These are phyloP conservation scores for Andinoacara biseriatus DNA, from an alignment of 2,113 vertebrate species.

Conservation along the genomic window DNA sequence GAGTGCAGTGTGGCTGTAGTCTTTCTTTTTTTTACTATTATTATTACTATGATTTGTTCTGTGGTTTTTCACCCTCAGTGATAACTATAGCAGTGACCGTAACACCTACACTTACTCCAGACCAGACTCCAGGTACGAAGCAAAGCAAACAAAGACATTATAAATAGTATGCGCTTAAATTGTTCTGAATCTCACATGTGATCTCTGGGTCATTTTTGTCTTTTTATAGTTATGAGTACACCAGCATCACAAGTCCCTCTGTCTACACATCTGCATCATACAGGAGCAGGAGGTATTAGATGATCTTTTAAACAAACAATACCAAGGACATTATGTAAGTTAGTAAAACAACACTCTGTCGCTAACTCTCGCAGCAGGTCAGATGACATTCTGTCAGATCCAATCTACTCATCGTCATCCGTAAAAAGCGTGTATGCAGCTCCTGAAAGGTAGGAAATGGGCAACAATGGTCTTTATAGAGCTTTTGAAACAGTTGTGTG, in stretches of 20 bases:
- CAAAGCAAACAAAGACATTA: background rate
- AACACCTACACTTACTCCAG: conserved; percentile 59
- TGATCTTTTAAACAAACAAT: background rate
- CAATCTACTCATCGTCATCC: conserved; percentile 54
- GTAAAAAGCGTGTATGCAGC: conserved; percentile 52
- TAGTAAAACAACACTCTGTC: background rate
- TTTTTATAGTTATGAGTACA: conserved; percentile 71
- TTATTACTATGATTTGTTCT: background rate
- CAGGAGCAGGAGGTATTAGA: conserved; percentile 65
- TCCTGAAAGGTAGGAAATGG: conserved; percentile 68
- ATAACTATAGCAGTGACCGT: conserved; percentile 27
- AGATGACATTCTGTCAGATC: conserved; percentile 43
- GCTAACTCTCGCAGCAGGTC: conserved; percentile 42
- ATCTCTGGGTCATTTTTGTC: conserved; percentile 6
- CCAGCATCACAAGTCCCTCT: conserved; percentile 63
- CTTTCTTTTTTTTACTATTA: background rate
- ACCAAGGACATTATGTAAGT: background rate
- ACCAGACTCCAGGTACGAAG: conserved; percentile 60
- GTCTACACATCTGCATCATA: conserved; percentile 67
- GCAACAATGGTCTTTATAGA: background rate
- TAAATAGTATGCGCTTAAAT: background rate
- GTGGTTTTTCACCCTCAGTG: conserved; percentile 38
- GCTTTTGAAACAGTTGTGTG: background rate
- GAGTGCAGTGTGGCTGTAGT: background rate
- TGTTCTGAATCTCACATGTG: background rate